Evolutionary conservation across 2,888 invertebrate species (phyloP).

Genomic region (Fragum sueziense): DNA sequence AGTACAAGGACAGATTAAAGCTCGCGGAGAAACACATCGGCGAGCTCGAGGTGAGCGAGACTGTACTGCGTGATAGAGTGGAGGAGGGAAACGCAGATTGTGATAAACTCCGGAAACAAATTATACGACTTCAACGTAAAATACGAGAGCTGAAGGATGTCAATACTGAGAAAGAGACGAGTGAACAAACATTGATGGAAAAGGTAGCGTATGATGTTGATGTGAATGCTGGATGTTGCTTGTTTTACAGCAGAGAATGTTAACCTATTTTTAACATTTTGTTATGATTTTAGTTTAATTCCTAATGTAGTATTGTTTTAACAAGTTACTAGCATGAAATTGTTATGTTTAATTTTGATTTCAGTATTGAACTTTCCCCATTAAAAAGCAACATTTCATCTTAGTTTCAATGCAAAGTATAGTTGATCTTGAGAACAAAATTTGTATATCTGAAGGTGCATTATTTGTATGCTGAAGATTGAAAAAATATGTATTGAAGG

Average conservation of each 20-base stretch:
- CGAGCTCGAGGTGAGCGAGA: constrained; percentile 73
- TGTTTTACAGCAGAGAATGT: background rate
- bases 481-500: too few species aligned
- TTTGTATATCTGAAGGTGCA: too few species aligned
- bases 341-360: too few species aligned
- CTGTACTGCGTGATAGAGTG: constrained; percentile 67
- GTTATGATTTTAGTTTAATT: background rate
- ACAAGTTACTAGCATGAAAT: background rate
- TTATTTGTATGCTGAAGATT: too few species aligned
- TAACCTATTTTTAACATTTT: too few species aligned
- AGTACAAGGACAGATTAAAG: constrained; percentile 70
- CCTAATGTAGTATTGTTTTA: background rate
- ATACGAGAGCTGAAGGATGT: constrained; percentile 73
- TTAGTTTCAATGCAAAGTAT: too few species aligned
- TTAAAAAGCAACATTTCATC: too few species aligned
- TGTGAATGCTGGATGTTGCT: constrained; percentile 15
- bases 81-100: constrained; percentile 70
- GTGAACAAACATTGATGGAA: constrained; percentile 69
- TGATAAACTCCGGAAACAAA: constrained; percentile 65
- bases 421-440: too few species aligned
- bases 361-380: too few species aligned
- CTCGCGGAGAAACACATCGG: constrained; percentile 74
- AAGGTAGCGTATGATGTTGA: constrained; percentile 68
- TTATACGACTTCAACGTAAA: constrained; percentile 68
- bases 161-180: constrained; percentile 70